A percentile compares a stretch with the other conserved stretches of the same genome.
These are phyloP conservation scores for Taurulus bubalis DNA, from an alignment of 2,113 vertebrate genomes.

Conservation along the genomic window DNA sequence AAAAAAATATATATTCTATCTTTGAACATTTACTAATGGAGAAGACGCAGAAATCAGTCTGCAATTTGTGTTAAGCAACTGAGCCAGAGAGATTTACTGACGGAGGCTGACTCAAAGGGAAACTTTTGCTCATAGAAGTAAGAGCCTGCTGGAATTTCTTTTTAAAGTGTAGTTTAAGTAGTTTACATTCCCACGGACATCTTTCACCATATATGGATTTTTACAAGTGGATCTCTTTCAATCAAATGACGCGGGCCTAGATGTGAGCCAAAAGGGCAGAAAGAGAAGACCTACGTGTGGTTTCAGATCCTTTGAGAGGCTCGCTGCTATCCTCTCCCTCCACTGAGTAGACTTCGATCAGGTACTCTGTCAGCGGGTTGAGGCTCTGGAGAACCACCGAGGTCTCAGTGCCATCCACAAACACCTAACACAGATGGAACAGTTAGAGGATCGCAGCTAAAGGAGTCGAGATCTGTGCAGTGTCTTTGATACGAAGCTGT, in stretches of 20 bases:
- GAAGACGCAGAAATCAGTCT: conserved; percentile 36
- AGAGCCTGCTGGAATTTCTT: conserved; percentile 12
- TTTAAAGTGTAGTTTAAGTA: not conserved
- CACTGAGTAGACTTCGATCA: conserved; percentile 92
- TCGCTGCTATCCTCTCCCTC: conserved; percentile 94
- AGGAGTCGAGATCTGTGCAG: not conserved
- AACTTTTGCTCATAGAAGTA: conserved; percentile 1
- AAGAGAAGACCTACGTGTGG: conserved; percentile 88
- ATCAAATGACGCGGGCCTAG: not conserved
- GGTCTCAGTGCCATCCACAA: conserved; percentile 89
- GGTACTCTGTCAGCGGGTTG: conserved; percentile 90
- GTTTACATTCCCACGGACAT: conserved; percentile 30
- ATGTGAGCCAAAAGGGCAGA: conserved; percentile 2
- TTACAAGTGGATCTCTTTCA: conserved; percentile 2
- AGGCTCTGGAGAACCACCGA: conserved; percentile 90
- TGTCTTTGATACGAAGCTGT: not conserved
- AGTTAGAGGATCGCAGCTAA: conserved; percentile 9
- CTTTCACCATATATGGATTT: conserved; percentile 9
- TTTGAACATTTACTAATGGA: conserved; percentile 46
- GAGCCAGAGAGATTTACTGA: not conserved
- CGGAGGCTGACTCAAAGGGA: conserved; percentile 14
- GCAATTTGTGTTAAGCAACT: not conserved
- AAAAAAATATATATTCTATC: not conserved
- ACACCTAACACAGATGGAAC: conserved; percentile 80
- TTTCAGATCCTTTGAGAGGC: conserved; percentile 90